Evolutionary conservation across 2,888 invertebrate species (phyloP).

Genomic region (Horisme vitalbata): DNA sequence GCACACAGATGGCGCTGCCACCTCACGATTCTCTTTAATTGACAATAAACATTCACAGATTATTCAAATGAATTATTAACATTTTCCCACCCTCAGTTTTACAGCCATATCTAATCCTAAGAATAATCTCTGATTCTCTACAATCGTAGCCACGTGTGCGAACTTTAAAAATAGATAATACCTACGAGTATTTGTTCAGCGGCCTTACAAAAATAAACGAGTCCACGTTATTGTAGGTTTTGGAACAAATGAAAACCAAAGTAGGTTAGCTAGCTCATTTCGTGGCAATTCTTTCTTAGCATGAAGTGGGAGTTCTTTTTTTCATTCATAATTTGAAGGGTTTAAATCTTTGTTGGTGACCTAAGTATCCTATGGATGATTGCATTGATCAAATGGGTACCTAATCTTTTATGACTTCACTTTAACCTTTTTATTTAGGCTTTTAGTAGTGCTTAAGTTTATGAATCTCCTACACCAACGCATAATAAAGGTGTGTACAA

Average conservation of each 20-base stretch:
- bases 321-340: too few species aligned
- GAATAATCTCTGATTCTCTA: constrained; percentile 42
- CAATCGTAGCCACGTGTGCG: constrained; percentile 56
- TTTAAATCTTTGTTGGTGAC: too few species aligned
- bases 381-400: too few species aligned
- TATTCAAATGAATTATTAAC: constrained; percentile 46
- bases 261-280: constrained; percentile 15
- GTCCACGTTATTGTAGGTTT: constrained; percentile 39
- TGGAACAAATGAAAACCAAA: constrained; percentile 23
- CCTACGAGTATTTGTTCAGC: constrained; percentile 46
- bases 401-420: too few species aligned
- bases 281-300: background rate
- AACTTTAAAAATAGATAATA: constrained; percentile 55
- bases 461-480: too few species aligned
- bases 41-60: constrained; percentile 42
- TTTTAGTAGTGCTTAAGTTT: too few species aligned
- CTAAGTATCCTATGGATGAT: too few species aligned
- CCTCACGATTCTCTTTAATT: constrained; percentile 39
- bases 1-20: constrained; percentile 43
- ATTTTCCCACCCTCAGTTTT: constrained; percentile 40
- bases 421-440: too few species aligned
- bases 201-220: constrained; percentile 50
- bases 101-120: constrained; percentile 49
- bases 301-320: too few species aligned
- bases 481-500: constrained; percentile 2